Base-by-base conservation (phyloP, 2,888 invertebrate species). In the Punctoribates punctum region DNA sequence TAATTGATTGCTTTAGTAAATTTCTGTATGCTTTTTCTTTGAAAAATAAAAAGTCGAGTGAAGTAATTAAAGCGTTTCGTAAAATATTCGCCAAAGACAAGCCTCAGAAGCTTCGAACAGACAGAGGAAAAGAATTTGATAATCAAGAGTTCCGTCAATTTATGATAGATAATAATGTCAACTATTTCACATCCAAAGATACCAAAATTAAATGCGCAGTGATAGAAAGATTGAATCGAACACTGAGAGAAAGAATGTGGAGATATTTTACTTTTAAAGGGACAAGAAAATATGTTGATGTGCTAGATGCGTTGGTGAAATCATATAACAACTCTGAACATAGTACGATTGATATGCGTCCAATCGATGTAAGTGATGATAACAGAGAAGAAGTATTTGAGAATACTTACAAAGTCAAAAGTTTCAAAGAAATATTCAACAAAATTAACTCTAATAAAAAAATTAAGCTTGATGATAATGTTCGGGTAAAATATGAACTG, bases 141-240 rank as follows among this genome's bases (percentile, higher is more conserved):
- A 81, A 81, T 60, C 54, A 46, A 34, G 8, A 23, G 11, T 65
- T 80, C 15, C 46, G 74, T 74, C 70, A 76, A 1, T 77, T 78
- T 54, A 73, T 80, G 25, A 77, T 77, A 25, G 57, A 77, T 23
- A 75, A 80, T 25, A 78, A 80, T 5, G 73, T 80, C 0, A 27
- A 79, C 25, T 81, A 79, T 78, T 81, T 81, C 57, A 80, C 79
- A 0, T 81, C 81, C 0, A 76, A 80, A 13, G 81, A 81, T 77
- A 80, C 78, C 3, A 81, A 81, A 57, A 80, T 80, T 6, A 83
- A 83, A 78, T 81, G 81, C 1, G 77, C 79, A 0, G 77, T 83
- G 4, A 80, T 81, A 5, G 83, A 83, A 79, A 73, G 83, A 6
- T 81, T 81, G 17, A 81, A 82, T 77, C 73, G 82, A 73, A 83